These are phyloP conservation scores for Pseudolaguvia tuberculata DNA, from an alignment of 2,113 vertebrate species.

Conservation along the genomic window DNA sequence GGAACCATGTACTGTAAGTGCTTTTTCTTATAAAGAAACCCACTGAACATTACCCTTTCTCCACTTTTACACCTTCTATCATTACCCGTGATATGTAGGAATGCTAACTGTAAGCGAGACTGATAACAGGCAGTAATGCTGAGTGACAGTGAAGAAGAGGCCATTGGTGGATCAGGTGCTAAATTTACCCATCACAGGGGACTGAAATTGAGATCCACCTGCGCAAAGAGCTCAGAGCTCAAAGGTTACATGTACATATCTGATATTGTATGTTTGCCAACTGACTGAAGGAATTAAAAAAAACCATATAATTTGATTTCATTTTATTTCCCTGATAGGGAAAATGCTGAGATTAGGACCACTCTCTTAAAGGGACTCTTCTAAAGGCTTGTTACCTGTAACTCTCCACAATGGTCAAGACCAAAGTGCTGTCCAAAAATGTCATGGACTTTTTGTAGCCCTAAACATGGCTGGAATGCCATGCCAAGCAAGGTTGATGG, in stretches of 20 bases:
- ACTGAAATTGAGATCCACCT: conserved; percentile 34
- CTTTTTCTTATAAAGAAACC: conserved; percentile 53
- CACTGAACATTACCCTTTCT: conserved; percentile 32
- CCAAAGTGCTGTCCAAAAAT: too few relatives aligned
- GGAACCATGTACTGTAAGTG: conserved; percentile 10
- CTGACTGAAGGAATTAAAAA: too few relatives aligned
- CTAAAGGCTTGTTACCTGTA: too few relatives aligned
- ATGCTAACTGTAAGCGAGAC: conserved; percentile 64
- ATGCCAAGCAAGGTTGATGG: too few relatives aligned
- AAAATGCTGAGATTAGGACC: too few relatives aligned
- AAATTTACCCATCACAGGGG: conserved; percentile 57
- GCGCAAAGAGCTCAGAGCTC: conserved; percentile 31
- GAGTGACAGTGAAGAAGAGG: conserved; percentile 58
- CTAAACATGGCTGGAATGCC: too few relatives aligned
- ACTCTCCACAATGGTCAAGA: too few relatives aligned
- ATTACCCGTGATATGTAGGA: conserved; percentile 57
- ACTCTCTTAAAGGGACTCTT: too few relatives aligned
- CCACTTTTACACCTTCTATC: conserved; percentile 38
- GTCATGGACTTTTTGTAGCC: too few relatives aligned
- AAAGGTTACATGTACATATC: neutral
- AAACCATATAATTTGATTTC: too few relatives aligned
- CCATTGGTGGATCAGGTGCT: conserved; percentile 51
- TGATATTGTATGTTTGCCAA: too few relatives aligned
- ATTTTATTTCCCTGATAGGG: too few relatives aligned
- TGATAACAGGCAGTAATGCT: conserved; percentile 60